Percentiles rank a stretch among this genome's conserved stretches.
phyloP scores from a whole-genome alignment of 64 coral and sea anemone genomes.

The Pocillopora damicornis region DNA sequence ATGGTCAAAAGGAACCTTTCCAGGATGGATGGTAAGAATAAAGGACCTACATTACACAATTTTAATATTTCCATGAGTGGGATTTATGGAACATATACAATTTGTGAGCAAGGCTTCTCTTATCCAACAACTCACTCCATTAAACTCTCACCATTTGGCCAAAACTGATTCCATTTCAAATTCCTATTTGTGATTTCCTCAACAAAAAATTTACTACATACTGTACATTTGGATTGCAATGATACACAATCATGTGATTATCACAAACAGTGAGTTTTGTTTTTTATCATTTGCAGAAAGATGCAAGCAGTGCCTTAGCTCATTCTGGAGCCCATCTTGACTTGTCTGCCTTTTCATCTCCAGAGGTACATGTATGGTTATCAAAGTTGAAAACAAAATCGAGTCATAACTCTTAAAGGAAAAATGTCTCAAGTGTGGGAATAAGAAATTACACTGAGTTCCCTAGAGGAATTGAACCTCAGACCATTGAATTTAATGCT shows the following conservation, averaged over 20 bases:
- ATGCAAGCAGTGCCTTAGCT: constrained; percentile 88
- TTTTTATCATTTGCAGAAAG: constrained; percentile 66
- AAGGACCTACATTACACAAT: background rate
- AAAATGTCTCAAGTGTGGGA: too few relatives aligned
- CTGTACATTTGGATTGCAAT: too few relatives aligned
- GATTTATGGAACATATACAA: background rate
- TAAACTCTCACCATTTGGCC: background rate
- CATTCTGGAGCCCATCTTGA: constrained; percentile 96
- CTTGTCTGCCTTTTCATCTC: constrained; percentile 91
- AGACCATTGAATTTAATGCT: too few relatives aligned
- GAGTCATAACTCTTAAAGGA: too few relatives aligned
- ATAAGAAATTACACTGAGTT: too few relatives aligned
- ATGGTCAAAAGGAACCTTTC: constrained; percentile 90
- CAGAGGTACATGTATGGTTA: constrained; percentile 51
- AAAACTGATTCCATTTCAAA: background rate
- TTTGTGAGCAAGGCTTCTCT: background rate
- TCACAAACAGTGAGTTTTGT: background rate
- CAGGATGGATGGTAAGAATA: constrained; percentile 67
- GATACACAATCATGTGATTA: too few relatives aligned
- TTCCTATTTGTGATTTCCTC: background rate
- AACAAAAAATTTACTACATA: too few relatives aligned
- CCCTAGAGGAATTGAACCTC: too few relatives aligned
- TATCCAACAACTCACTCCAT: background rate
- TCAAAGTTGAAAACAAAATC: too few relatives aligned
- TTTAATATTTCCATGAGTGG: background rate